Percentiles rank a stretch among this genome's conserved stretches.
Conservation (phyloP, 2,888 invertebrate species). For the Cheiracanthium punctorium region DNA sequence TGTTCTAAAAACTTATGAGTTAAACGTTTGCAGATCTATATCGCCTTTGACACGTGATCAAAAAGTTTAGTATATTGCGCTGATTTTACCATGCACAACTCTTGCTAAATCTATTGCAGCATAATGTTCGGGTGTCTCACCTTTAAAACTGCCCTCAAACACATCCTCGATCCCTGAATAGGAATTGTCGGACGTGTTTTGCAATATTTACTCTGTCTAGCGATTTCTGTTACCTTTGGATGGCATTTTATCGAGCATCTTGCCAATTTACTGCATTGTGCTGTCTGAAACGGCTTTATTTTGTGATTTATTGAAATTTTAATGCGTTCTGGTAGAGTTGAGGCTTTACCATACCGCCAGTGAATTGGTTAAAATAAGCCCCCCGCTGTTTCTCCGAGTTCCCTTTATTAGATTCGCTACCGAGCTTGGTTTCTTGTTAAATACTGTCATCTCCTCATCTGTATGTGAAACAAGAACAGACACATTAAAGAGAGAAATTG, state of each 20-base stretch:
- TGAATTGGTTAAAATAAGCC: not conserved
- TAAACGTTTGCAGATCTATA: too few relatives aligned
- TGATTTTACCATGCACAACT: too few relatives aligned
- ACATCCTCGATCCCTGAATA: too few relatives aligned
- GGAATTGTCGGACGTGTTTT: too few relatives aligned
- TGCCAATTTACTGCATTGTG: not conserved
- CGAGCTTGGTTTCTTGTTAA: not conserved
- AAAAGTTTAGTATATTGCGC: too few relatives aligned
- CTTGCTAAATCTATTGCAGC: too few relatives aligned
- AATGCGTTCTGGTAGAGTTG: not conserved
- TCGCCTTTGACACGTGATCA: too few relatives aligned
- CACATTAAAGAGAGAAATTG: not conserved
- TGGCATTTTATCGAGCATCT: not conserved
- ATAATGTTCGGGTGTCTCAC: too few relatives aligned
- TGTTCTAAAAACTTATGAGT: too few relatives aligned
- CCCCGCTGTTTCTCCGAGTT: not conserved
- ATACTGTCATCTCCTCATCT: not conserved
- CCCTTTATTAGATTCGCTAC: not conserved
- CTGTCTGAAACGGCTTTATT: not conserved
- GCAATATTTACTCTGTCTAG: too few relatives aligned
- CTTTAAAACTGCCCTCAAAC: too few relatives aligned
- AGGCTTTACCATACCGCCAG: not conserved
- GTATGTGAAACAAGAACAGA: not conserved
- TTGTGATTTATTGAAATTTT: conserved; percentile 4
- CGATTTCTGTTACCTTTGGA: too few relatives aligned